phyloP scores from a whole-genome alignment of 2,888 invertebrate species.

The Hedychridium roseum region DNA sequence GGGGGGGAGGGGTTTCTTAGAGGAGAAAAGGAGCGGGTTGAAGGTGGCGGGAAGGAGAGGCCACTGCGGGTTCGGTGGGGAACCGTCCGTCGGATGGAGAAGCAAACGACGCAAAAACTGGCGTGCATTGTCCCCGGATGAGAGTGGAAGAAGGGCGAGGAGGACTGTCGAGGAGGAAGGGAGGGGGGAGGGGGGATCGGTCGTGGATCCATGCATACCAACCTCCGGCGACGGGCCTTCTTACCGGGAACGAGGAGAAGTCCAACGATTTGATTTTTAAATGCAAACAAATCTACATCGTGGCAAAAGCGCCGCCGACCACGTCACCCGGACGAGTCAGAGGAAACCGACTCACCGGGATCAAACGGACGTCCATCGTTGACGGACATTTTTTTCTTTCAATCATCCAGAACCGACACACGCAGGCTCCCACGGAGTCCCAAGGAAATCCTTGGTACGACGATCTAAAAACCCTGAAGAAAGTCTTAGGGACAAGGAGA shows the following conservation, averaged over 20 bases:
- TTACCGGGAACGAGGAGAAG: slow-evolving; percentile 34
- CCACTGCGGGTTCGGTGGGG: slow-evolving; percentile 38
- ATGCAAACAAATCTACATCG: slow-evolving; percentile 64
- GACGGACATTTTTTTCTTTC: slow-evolving; percentile 41
- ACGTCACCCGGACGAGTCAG: slow-evolving; percentile 38
- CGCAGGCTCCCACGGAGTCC: slow-evolving; percentile 23
- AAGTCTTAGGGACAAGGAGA: no score
- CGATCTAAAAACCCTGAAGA: no score
- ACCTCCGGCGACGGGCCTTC: slow-evolving; percentile 30
- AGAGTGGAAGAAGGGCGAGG: slow-evolving; percentile 23
- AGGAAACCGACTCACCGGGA: slow-evolving; percentile 27
- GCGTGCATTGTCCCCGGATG: slow-evolving; percentile 57
- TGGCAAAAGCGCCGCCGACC: slow-evolving; percentile 59
- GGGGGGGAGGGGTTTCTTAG: no score
- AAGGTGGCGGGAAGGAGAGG: slow-evolving; percentile 20
- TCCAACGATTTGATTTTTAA: slow-evolving; percentile 61
- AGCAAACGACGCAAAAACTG: slow-evolving; percentile 62
- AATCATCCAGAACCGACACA: no score
- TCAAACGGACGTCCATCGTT: slow-evolving; percentile 10
- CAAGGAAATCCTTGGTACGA: not conserved
- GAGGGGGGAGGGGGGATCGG: slow-evolving; percentile 17
- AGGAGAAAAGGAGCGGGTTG: slow-evolving; percentile 23
- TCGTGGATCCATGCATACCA: slow-evolving; percentile 50
- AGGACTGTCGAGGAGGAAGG: slow-evolving; percentile 16
- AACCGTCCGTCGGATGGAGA: no score